phyloP scores from a whole-genome alignment of 2,113 vertebrate species.

The Grammomys surdaster region DNA sequence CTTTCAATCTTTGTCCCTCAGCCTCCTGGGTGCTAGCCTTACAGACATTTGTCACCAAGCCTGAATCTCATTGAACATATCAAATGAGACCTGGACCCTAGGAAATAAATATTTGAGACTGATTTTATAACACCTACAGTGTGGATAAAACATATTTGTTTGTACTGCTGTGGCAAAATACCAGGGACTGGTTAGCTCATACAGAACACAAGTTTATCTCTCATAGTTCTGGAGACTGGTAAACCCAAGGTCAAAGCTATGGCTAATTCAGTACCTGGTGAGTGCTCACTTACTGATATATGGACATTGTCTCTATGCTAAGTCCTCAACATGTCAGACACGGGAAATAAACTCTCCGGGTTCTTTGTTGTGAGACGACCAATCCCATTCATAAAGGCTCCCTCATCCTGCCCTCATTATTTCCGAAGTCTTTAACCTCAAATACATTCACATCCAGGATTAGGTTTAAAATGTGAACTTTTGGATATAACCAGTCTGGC shows the following conservation, averaged over 20 bases:
- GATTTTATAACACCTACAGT: not conserved
- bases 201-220: not conserved
- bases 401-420: not conserved
- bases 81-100: not conserved
- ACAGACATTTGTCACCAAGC: not conserved
- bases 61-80: not conserved
- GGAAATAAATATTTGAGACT: not conserved
- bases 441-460: not conserved
- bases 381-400: not conserved
- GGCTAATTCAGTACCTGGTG: not conserved
- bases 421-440: not conserved
- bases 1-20: not conserved
- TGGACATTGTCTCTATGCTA: not conserved
- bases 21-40: not conserved
- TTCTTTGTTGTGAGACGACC: not conserved
- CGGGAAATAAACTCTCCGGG: not conserved
- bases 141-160: not conserved
- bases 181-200: not conserved
- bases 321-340: not conserved
- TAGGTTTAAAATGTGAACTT: not conserved
- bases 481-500: not conserved
- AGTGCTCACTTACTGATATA: not conserved
- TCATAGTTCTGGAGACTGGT: not conserved
- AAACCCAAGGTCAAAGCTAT: not conserved
- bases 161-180: not conserved